Evolutionary conservation across 2,888 invertebrate genomes (phyloP).

Genomic region (Morinoia aosen): DNA sequence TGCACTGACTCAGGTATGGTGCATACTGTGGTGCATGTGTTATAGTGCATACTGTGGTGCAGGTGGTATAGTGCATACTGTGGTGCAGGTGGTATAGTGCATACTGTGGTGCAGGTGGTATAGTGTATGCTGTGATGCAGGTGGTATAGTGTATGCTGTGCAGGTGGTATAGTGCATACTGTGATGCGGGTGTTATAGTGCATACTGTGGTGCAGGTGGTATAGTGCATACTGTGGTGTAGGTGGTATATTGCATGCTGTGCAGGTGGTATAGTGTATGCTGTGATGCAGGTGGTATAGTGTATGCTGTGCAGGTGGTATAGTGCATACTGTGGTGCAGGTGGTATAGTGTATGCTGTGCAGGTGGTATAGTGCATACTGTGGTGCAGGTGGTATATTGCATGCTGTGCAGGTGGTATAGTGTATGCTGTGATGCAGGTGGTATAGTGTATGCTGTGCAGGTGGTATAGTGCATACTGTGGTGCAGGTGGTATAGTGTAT

Average conservation of each 20-base stretch:
- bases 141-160: too few relatives aligned
- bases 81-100: neutral
- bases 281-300: neutral
- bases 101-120: too few relatives aligned
- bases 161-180: too few relatives aligned
- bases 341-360: neutral
- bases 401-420: conserved; percentile 72
- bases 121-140: too few relatives aligned
- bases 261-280: conserved; percentile 72
- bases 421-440: neutral
- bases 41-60: neutral
- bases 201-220: too few relatives aligned
- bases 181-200: neutral
- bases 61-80: neutral
- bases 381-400: too few relatives aligned
- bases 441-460: too few relatives aligned
- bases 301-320: neutral
- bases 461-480: neutral
- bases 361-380: too few relatives aligned
- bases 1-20: conserved; percentile 79
- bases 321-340: neutral
- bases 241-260: too few relatives aligned
- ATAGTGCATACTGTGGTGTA: too few relatives aligned
- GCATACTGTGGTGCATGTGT: neutral
- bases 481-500: neutral